phyloP scores from a whole-genome alignment of 2,113 vertebrate genomes.

The Ciconia boyciana region DNA sequence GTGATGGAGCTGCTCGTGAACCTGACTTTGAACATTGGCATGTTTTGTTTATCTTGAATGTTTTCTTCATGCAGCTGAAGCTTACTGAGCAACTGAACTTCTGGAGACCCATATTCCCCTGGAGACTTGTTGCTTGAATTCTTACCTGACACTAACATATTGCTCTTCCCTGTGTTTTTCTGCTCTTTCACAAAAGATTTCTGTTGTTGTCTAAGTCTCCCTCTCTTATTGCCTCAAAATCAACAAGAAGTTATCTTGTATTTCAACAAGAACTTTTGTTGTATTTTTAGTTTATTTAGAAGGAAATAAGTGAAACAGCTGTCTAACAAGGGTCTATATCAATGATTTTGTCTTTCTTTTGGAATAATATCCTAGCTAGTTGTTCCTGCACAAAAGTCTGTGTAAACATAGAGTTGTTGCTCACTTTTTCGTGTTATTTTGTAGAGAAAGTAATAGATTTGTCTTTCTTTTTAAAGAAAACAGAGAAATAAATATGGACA shows the following conservation, averaged over 20 bases:
- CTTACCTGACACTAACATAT: background rate
- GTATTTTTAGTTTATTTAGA: background rate
- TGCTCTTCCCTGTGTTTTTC: background rate
- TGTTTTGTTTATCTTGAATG: background rate
- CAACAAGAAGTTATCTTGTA: background rate
- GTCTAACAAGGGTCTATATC: background rate
- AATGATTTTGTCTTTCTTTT: background rate
- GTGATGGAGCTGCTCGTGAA: fast-evolving
- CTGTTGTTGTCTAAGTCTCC: background rate
- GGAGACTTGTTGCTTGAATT: background rate
- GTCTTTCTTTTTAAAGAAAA: background rate
- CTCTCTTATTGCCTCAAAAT: background rate
- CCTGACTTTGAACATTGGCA: background rate
- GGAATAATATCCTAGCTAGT: background rate
- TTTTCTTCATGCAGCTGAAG: background rate
- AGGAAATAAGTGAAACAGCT: background rate
- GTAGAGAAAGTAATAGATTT: background rate
- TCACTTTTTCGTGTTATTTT: background rate
- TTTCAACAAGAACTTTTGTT: background rate
- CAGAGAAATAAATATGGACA: background rate
- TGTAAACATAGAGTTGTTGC: background rate
- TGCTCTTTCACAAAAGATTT: background rate
- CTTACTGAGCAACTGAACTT: background rate
- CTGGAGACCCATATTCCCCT: background rate
- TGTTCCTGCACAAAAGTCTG: background rate